Evolutionary conservation across 35 echinoderm and acorn worm genomes (phyloP).

Genomic region (Eucidaris tribuloides): DNA sequence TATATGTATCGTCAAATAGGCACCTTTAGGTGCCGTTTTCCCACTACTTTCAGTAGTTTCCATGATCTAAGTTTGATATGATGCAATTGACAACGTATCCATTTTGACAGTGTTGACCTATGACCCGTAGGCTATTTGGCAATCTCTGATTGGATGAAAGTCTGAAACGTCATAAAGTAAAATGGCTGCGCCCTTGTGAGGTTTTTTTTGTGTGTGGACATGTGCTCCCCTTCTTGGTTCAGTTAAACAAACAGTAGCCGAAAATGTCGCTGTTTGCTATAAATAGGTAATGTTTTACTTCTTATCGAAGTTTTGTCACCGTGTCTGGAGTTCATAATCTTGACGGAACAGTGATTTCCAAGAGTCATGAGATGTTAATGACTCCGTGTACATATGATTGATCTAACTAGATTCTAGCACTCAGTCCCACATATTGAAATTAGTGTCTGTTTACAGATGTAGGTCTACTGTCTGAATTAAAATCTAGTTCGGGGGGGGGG

Average conservation of each 20-base stretch:
- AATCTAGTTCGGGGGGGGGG: no score
- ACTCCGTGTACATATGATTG: no score
- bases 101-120: no score
- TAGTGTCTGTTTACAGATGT: no score
- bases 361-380: no score
- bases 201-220: neutral
- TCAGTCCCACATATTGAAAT: no score
- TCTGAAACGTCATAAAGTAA: slow-evolving; percentile 21
- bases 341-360: no score
- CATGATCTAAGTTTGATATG: slow-evolving; percentile 4
- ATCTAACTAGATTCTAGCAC: no score
- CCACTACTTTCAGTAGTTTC: neutral
- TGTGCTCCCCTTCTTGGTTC: neutral
- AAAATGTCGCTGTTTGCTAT: slow-evolving; percentile 53
- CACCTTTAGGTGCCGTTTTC: neutral
- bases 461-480: no score
- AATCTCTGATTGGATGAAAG: slow-evolving; percentile 34
- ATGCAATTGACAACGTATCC: slow-evolving; percentile 2
- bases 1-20: slow-evolving; percentile 1
- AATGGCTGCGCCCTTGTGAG: slow-evolving; percentile 40
- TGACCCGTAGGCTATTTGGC: slow-evolving; percentile 28
- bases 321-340: no score
- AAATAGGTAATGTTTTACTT: slow-evolving; percentile 66
- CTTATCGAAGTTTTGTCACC: no score
- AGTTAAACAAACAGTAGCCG: neutral